Evolutionary conservation across 2,113 vertebrate species (phyloP).

Genomic region (Osmerus eperlanus): DNA sequence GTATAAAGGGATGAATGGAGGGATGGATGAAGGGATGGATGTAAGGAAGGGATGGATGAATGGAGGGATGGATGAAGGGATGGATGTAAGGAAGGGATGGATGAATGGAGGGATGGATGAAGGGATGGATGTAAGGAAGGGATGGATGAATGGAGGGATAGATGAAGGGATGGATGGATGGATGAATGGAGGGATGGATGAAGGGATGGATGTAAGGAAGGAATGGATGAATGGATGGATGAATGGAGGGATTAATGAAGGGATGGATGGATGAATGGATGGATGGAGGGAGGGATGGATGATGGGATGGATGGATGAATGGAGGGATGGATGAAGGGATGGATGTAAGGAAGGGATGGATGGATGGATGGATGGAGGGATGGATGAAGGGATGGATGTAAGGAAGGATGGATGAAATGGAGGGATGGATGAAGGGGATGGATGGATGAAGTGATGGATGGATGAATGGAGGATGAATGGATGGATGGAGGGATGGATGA

Average conservation of each 20-base stretch:
- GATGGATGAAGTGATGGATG: not conserved
- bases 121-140: not conserved
- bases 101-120: not conserved
- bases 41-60: not conserved
- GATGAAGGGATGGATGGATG: not conserved
- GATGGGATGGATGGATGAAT: not conserved
- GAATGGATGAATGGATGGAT: not conserved
- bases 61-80: not conserved
- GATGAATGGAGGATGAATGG: not conserved
- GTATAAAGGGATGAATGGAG: not conserved
- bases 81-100: not conserved
- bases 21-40: not conserved
- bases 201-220: no score
- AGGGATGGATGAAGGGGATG: conserved; percentile 5
- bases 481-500: not conserved
- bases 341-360: conserved; percentile 12
- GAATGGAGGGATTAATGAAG: not conserved
- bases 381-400: not conserved
- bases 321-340: no score
- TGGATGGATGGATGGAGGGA: not conserved
- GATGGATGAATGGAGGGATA: not conserved
- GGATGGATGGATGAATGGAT: not conserved
- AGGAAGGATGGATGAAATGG: not conserved
- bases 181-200: not conserved
- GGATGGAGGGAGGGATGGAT: not conserved